Evolutionary conservation across 2,888 invertebrate species (phyloP).

Genomic region (Bombylius major): DNA sequence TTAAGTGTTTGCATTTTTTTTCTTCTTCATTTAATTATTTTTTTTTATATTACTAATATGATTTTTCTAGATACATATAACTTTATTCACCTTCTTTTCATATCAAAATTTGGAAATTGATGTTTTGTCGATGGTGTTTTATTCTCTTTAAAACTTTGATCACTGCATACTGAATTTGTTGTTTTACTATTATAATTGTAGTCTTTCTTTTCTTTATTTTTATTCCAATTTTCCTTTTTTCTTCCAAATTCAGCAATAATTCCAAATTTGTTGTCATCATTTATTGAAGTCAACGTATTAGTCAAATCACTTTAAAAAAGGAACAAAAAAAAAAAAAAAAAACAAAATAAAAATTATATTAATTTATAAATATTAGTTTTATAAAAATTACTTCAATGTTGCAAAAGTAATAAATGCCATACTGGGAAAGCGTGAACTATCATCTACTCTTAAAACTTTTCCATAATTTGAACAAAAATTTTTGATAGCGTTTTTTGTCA

Average conservation of each 20-base stretch:
- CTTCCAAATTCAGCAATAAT: constrained; percentile 4
- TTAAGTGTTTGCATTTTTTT: no score
- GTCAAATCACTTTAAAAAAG: constrained; percentile 8
- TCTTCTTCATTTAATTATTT: no score
- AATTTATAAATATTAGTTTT: not conserved
- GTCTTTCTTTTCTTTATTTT: not conserved
- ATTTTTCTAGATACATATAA: no score
- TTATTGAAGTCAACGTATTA: constrained; percentile 1
- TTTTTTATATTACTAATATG: no score
- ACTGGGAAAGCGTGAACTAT: not conserved
- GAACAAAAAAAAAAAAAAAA: not conserved
- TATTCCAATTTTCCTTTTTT: not conserved
- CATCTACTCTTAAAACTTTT: not conserved
- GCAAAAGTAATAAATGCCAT: constrained; percentile 4
- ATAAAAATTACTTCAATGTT: constrained; percentile 5
- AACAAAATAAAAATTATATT: not conserved
- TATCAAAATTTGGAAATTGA: not conserved
- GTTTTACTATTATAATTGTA: not conserved
- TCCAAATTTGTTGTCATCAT: not conserved
- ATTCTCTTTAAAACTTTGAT: not conserved
- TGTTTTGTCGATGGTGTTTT: not conserved
- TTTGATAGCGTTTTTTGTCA: constrained; percentile 3
- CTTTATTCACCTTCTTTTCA: not conserved
- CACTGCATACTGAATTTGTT: not conserved
- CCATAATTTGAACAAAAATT: constrained; percentile 8